Evolutionary conservation across 2,113 vertebrate species (phyloP).

Genomic region (Mesitornis unicolor): DNA sequence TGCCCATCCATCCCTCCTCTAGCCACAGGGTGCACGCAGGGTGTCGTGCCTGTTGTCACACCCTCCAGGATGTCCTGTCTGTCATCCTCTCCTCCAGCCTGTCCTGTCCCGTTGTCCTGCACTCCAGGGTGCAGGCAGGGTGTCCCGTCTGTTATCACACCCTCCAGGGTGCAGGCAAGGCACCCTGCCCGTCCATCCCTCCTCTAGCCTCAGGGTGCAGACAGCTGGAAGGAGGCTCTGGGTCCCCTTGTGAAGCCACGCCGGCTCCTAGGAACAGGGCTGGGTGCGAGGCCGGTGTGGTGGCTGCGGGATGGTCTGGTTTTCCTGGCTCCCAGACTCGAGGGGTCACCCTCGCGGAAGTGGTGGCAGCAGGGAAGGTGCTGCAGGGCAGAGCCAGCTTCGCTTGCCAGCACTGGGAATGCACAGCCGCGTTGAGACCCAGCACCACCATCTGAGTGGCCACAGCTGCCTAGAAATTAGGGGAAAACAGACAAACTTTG

Average conservation of each 20-base stretch:
- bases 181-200: background rate
- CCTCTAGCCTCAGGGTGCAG: background rate
- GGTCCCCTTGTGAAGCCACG: background rate
- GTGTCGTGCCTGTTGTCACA: background rate
- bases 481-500: background rate
- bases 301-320: rapidly evolving
- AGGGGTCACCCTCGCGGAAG: background rate
- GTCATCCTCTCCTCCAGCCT: background rate
- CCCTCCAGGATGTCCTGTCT: background rate
- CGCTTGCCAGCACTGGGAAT: rapidly evolving
- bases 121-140: background rate
- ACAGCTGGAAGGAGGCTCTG: background rate
- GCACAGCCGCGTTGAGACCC: rapidly evolving
- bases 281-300: rapidly evolving
- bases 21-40: too few species aligned
- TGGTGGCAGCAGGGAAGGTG: background rate
- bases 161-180: background rate
- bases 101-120: too few species aligned
- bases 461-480: background rate
- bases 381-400: background rate
- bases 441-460: rapidly evolving
- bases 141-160: too few species aligned
- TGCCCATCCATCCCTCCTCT: background rate
- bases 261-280: rapidly evolving
- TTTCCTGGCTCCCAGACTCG: background rate